Evolutionary conservation across 1,140 invertebrate genomes (phyloP), one percentile per base, ranked within the genome.

Genomic region (Panulirus ornatus): DNA sequence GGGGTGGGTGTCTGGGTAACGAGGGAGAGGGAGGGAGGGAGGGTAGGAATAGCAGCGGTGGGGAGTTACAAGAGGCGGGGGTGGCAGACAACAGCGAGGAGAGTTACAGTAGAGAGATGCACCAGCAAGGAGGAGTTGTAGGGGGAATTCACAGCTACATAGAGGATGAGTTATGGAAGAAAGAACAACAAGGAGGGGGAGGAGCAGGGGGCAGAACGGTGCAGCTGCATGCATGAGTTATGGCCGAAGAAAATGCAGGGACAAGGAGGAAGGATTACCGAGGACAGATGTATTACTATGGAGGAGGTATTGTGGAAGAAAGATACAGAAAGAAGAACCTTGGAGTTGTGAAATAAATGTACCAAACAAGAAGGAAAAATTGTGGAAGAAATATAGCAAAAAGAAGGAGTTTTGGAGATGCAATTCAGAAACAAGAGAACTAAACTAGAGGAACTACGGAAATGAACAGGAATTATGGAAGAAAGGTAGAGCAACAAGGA

Each of bases 301-400:
- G n/a, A 22, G 22, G 54, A 42, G 81, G n/a, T 51, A 40, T 14
- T 66, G 81, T 19, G 30, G 22, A 58, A 70, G 58, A 70, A 58
- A 58, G 79, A 58, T 22, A 58, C 44, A 82, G 79, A 82, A 51
- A 82, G 79, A 82, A n/a, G n/a, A n/a, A n/a, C n/a, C n/a, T n/a
- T n/a, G n/a, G n/a, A n/a, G n/a, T n/a, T n/a, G n/a, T n/a, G n/a
- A n/a, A n/a, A n/a, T n/a, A n/a, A n/a, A n/a, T n/a, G n/a, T n/a
- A n/a, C n/a, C n/a, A n/a, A n/a, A n/a, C n/a, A n/a, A n/a, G n/a
- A n/a, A n/a, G n/a, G n/a, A n/a, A n/a, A n/a, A n/a, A n/a, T n/a
- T n/a, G n/a, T n/a, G n/a, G n/a, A n/a, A n/a, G n/a, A n/a, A n/a
- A n/a, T n/a, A n/a, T n/a, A n/a, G n/a, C n/a, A n/a, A n/a, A n/a